These are phyloP conservation scores for Agrotis clavis DNA, from an alignment of 2,888 invertebrate species.

Conservation along the genomic window DNA sequence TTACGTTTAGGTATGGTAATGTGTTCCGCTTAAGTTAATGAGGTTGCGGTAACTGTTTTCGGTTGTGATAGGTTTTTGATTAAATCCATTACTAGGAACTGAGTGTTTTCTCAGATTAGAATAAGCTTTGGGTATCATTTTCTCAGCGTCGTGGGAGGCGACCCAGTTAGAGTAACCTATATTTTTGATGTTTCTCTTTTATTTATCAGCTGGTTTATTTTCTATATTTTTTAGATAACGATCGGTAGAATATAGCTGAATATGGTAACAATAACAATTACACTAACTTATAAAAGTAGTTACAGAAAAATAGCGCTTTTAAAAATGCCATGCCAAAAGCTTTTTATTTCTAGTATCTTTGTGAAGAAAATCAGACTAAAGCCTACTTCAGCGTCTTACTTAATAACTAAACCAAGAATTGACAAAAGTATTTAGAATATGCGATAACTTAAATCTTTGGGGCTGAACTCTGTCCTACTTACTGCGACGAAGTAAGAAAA, in stretches of 20 bases:
- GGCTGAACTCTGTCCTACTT: background rate
- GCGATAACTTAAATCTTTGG: background rate
- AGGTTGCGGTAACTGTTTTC: conserved; percentile 56
- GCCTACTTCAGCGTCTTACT: background rate
- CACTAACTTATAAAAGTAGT: background rate
- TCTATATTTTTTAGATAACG: no score
- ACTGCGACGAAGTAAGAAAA: conserved; percentile 16
- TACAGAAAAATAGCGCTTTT: background rate
- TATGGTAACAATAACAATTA: background rate
- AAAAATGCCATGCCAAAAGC: background rate
- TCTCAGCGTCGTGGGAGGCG: conserved; percentile 10
- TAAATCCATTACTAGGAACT: conserved; percentile 52
- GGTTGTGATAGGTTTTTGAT: conserved; percentile 56
- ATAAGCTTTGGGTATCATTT: conserved; percentile 39
- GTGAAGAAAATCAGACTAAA: background rate
- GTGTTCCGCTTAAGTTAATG: conserved; percentile 59
- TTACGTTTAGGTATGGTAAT: conserved; percentile 59
- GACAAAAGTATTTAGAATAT: background rate
- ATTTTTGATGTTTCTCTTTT: background rate
- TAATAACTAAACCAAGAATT: conserved; percentile 1
- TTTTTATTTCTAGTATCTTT: background rate
- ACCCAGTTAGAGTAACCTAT: background rate
- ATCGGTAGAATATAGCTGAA: no score
- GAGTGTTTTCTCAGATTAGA: conserved; percentile 50
- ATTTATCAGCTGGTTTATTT: background rate